phyloP scores from a whole-genome alignment of 2,888 invertebrate genomes.

The Volucella inanis region DNA sequence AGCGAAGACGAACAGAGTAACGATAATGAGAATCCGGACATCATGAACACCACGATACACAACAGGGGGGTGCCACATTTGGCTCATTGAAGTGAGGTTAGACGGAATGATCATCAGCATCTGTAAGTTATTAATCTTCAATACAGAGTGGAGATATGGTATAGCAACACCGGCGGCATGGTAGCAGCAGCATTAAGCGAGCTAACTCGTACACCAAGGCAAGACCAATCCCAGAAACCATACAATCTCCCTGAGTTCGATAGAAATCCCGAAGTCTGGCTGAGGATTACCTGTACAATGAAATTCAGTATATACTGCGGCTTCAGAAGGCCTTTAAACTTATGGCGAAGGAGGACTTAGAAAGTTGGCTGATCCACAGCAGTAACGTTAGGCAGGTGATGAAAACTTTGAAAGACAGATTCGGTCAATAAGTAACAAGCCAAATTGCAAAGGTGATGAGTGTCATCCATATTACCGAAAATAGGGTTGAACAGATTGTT shows the following conservation, averaged over 20 bases:
- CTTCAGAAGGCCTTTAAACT: slow-evolving; percentile 45
- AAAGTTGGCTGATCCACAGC: slow-evolving; percentile 37
- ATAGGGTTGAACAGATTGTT: slow-evolving; percentile 4
- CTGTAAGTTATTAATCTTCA: background rate
- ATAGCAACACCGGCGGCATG: background rate
- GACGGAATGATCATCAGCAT: too few relatives aligned
- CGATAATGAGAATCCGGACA: background rate
- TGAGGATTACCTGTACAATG: background rate
- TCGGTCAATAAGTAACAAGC: slow-evolving; percentile 16
- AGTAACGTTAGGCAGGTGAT: slow-evolving; percentile 18
- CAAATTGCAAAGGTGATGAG: slow-evolving; percentile 27
- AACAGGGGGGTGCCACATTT: background rate
- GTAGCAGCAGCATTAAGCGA: background rate
- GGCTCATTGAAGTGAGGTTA: background rate
- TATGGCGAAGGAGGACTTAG: slow-evolving; percentile 48
- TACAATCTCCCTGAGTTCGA: background rate
- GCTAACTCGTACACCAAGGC: background rate
- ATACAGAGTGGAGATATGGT: background rate
- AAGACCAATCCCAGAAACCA: background rate
- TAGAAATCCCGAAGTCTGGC: background rate
- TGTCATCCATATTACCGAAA: slow-evolving; percentile 21
- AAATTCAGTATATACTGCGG: background rate
- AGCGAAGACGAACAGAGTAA: background rate
- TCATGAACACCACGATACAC: background rate
- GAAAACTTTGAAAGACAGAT: slow-evolving; percentile 13